These are phyloP conservation scores for Brachionus angularis DNA, from an alignment of 1,140 invertebrate species.

Conservation along the genomic window DNA sequence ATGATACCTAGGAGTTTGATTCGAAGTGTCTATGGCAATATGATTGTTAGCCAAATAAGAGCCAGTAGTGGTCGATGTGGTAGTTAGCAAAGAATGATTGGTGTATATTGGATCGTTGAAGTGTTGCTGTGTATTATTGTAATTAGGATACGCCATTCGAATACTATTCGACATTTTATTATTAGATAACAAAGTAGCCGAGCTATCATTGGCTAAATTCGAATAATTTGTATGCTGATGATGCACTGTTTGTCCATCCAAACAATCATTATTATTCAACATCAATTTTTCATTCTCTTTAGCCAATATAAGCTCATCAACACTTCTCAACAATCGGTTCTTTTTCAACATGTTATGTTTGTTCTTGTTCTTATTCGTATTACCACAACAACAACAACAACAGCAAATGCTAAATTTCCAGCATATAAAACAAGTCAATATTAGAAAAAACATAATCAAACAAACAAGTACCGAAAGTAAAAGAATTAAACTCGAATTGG, in stretches of 20 bases:
- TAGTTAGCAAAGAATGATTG: constrained; percentile 32
- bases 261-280: neutral
- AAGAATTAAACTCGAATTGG: neutral
- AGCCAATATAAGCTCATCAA: too few relatives aligned
- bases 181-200: constrained; percentile 9
- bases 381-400: too few relatives aligned
- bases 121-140: neutral
- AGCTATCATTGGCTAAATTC: constrained; percentile 22
- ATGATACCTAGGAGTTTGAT: constrained; percentile 21
- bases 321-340: too few relatives aligned
- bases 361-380: too few relatives aligned
- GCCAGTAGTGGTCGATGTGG: constrained; percentile 16
- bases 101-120: constrained; percentile 5
- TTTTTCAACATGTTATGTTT: too few relatives aligned
- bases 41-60: neutral
- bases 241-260: neutral
- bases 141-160: constrained; percentile 33
- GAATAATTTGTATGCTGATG: neutral
- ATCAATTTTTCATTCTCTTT: constrained; percentile 30
- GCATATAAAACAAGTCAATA: neutral
- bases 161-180: constrained; percentile 38
- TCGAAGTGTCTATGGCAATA: constrained; percentile 28
- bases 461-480: neutral
- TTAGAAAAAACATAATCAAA: neutral
- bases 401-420: constrained; percentile 18